Evolutionary conservation across 2,888 invertebrate genomes (phyloP), one percentile per base, ranked within the genome.

Genomic region (Slavum lentiscoides): DNA sequence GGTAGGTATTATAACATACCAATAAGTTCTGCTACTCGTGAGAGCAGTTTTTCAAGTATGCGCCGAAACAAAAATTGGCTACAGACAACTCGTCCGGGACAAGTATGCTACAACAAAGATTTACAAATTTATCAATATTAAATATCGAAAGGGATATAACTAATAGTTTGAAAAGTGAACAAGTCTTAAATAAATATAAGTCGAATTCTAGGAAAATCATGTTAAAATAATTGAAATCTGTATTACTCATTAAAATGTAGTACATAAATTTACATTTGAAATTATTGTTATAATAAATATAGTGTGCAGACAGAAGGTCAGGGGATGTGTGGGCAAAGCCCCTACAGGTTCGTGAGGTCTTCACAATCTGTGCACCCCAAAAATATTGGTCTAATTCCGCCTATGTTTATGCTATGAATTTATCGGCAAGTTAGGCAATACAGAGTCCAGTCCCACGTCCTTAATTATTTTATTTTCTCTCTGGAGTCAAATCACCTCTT

Each of bases 281-380:
- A n/a, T 19, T 58, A n/a, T 19, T 58, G 17, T 58, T 58, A 58
- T 58, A 9, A 21, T 23, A 61, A 61, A 61, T 23, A 21, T 23
- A 61, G 61, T 23, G 21, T 61, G 23, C 1, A 21, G 21, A 23
- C 23, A 61, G 21, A 61, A 23, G 6, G 19, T 5, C n/a, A 61
- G 64, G 7, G 13, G 64, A 15, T 39, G 37, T 64, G 37, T 17
- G 37, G 37, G 9, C 64, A n/a, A n/a, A n/a, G n/a, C n/a, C n/a
- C n/a, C n/a, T n/a, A n/a, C n/a, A n/a, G n/a, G n/a, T n/a, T n/a
- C n/a, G n/a, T n/a, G n/a, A 37, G 19, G 37, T 64, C 37, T 64
- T 64, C 37, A 64, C 64, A 17, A 64, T 64, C 37, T 64, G 19
- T 64, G 64, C 64, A 64, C 64, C 64, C 64, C 64, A 64, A 64